These are phyloP conservation scores for Dryadula phaetusa DNA, from an alignment of 2,888 invertebrate species.

Conservation along the genomic window DNA sequence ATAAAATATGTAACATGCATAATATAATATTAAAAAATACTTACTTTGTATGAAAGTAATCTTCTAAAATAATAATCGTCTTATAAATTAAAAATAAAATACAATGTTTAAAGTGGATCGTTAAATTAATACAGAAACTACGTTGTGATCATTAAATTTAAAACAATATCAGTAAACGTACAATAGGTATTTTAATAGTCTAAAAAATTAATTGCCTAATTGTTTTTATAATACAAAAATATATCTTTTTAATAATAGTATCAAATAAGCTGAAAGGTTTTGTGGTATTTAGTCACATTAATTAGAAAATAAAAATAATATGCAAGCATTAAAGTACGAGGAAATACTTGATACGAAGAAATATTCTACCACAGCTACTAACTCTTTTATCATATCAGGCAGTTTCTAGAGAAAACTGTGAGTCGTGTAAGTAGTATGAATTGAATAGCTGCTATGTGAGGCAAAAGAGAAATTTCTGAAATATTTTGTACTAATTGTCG, in stretches of 20 bases:
- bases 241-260: background rate
- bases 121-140: too few relatives aligned
- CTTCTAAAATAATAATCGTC: too few relatives aligned
- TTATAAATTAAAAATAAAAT: too few relatives aligned
- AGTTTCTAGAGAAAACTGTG: constrained; percentile 23
- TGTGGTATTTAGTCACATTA: background rate
- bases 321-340: background rate
- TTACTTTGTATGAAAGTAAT: too few relatives aligned
- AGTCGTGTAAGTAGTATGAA: constrained; percentile 15
- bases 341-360: background rate
- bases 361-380: constrained; percentile 1
- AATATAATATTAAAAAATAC: too few relatives aligned
- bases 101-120: too few relatives aligned
- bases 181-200: too few relatives aligned
- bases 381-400: constrained; percentile 27
- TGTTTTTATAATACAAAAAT: too few relatives aligned
- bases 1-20: too few relatives aligned
- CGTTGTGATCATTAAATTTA: too few relatives aligned
- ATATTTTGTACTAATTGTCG: background rate
- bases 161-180: too few relatives aligned
- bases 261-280: background rate
- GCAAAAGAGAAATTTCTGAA: constrained; percentile 7
- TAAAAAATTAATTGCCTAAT: too few relatives aligned
- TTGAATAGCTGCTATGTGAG: constrained; percentile 18
- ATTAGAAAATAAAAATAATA: background rate